Conservation (phyloP, 2,888 invertebrate genomes). For the Lasioglossum zephyrum region DNA sequence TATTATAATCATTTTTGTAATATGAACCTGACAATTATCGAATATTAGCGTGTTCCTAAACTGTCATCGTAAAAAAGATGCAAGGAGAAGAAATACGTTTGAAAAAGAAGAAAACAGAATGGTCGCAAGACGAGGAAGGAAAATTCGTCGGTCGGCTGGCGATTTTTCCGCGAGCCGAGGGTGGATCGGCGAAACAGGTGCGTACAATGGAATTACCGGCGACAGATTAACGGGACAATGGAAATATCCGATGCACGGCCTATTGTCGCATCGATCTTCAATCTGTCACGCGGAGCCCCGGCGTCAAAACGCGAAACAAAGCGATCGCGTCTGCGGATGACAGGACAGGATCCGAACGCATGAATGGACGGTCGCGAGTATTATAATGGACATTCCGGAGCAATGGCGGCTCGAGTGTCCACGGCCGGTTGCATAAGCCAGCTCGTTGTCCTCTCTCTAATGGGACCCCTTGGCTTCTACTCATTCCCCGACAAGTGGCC, state of each 20-base stretch:
- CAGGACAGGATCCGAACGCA: conserved; percentile 38
- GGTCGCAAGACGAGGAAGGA: background rate
- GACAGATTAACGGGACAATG: conserved; percentile 51
- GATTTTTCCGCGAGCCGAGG: background rate
- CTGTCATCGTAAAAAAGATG: background rate
- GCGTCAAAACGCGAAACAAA: conserved; percentile 60
- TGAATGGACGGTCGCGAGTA: conserved; percentile 57
- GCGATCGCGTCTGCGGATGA: conserved; percentile 58
- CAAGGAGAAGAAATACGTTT: background rate
- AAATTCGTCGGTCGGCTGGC: background rate
- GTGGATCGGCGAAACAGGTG: conserved; percentile 28
- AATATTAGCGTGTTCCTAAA: no score
- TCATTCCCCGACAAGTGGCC: conserved; percentile 7
- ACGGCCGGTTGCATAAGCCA: conserved; percentile 19
- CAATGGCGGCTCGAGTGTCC: conserved; percentile 28
- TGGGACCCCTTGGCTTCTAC: conserved; percentile 11
- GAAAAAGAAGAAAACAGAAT: background rate
- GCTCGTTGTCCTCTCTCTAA: conserved; percentile 20
- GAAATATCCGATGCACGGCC: conserved; percentile 41
- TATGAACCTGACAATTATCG: no score
- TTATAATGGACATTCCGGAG: conserved; percentile 52
- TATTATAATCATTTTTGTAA: no score
- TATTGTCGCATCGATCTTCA: conserved; percentile 63
- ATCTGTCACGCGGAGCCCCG: conserved; percentile 48
- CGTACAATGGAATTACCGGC: conserved; percentile 46